These are phyloP conservation scores for Anarrhichthys ocellatus DNA, from an alignment of 2,113 vertebrate genomes.

Conservation along the genomic window DNA sequence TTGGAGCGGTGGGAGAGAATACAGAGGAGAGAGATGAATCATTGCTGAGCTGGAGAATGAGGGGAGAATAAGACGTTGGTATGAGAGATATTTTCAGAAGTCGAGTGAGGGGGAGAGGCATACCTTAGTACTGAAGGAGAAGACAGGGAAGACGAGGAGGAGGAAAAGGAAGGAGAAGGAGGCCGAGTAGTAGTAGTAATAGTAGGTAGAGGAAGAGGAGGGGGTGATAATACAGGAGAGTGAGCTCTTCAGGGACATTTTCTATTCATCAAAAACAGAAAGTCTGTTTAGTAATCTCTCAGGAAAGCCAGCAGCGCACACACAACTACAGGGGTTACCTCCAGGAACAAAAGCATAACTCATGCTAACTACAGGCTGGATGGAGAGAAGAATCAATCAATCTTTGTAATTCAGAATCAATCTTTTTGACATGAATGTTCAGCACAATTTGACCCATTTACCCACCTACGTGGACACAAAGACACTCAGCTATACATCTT, in stretches of 20 bases:
- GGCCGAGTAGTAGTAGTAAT: conserved; percentile 1
- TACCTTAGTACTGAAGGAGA: conserved; percentile 2
- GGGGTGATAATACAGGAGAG: conserved; percentile 2
- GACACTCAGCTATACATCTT: neutral
- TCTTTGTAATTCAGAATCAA: too few relatives aligned
- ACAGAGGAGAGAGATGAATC: conserved; percentile 14
- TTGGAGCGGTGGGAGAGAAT: conserved; percentile 25
- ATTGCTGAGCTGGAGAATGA: conserved; percentile 21
- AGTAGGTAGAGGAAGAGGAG: neutral
- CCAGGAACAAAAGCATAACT: conserved; percentile 19
- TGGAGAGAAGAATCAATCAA: neutral
- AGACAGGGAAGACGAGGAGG: neutral
- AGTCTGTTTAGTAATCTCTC: conserved; percentile 36
- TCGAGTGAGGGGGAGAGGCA: neutral
- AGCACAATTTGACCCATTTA: conserved; percentile 26
- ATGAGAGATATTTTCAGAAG: conserved; percentile 18
- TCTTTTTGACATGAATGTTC: conserved; percentile 8
- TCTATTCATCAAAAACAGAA: conserved; percentile 43
- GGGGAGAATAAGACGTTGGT: conserved; percentile 23
- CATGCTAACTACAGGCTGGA: conserved; percentile 8
- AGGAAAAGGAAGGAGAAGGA: conserved; percentile 5
- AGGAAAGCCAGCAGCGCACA: conserved; percentile 34
- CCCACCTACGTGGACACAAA: neutral
- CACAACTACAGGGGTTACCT: conserved; percentile 45
- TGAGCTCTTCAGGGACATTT: conserved; percentile 31